Percentiles rank a stretch among this genome's conserved stretches.
Conservation (phyloP, 2,888 invertebrate species). For the Malthinus flaveolus region DNA sequence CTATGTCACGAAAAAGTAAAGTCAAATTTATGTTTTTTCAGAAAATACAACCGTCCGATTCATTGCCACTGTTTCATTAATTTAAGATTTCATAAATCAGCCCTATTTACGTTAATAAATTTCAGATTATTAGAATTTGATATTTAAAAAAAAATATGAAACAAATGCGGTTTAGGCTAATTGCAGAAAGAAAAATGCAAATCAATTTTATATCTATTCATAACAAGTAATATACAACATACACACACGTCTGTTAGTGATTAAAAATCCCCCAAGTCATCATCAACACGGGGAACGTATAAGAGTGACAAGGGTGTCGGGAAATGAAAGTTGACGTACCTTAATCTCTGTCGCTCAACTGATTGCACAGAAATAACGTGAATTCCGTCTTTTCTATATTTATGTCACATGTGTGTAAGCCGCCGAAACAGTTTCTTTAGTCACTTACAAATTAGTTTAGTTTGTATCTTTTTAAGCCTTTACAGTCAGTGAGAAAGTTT, state of each 20-base stretch:
- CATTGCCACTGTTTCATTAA: too few species aligned
- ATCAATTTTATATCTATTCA: not conserved
- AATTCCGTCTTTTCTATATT: constrained; percentile 24
- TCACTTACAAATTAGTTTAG: constrained; percentile 24
- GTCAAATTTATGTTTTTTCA: too few species aligned
- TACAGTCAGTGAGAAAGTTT: constrained; percentile 17
- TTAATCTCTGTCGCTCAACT: constrained; percentile 44
- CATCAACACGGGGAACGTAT: constrained; percentile 14
- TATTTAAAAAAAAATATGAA: too few species aligned
- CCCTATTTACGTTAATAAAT: too few species aligned
- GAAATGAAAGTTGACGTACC: constrained; percentile 32
- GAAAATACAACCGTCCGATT: too few species aligned
- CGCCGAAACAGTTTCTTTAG: constrained; percentile 21
- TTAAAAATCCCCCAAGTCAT: constrained; percentile 23
- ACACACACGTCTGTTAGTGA: constrained; percentile 12
- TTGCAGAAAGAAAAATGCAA: not conserved
- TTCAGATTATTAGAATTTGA: too few species aligned
- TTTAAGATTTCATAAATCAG: too few species aligned
- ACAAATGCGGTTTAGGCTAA: too few species aligned
- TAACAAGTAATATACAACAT: not conserved
- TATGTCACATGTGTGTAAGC: constrained; percentile 27
- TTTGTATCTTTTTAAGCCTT: constrained; percentile 6
- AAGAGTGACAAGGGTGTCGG: constrained; percentile 32
- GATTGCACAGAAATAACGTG: constrained; percentile 38
- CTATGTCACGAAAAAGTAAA: too few species aligned